These are phyloP conservation scores for Drosophila ficusphila DNA, from an alignment of 1,140 invertebrate species.

Conservation along the genomic window DNA sequence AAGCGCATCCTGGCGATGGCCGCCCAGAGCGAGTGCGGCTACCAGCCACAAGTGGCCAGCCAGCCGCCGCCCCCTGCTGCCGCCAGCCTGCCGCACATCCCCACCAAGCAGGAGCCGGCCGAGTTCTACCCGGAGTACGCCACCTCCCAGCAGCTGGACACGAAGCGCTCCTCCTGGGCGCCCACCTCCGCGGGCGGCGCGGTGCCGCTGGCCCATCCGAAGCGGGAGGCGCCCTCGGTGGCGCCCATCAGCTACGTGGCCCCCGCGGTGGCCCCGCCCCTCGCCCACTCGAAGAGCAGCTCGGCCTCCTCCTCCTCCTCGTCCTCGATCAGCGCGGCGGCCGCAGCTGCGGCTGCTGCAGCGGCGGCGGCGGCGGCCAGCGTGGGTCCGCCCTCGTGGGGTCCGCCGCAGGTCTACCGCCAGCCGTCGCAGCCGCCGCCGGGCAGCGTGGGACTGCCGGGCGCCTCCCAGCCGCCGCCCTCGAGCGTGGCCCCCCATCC, in stretches of 20 bases:
- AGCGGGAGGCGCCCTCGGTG: conserved; percentile 74
- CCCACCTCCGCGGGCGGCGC: conserved; percentile 32
- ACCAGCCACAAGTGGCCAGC: conserved; percentile 84
- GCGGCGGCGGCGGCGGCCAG: conserved; percentile 71
- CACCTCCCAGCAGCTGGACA: conserved; percentile 60
- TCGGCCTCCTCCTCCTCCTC: conserved; percentile 69
- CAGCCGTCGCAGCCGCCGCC: conserved; percentile 70
- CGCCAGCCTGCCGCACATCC: conserved; percentile 72
- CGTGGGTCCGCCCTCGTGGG: conserved; percentile 78
- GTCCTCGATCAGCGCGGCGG: conserved; percentile 65
- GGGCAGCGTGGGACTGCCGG: conserved; percentile 35
- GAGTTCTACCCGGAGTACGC: conserved; percentile 78
- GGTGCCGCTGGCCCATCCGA: conserved; percentile 63
- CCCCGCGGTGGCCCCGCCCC: conserved; percentile 58
- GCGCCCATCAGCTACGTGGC: conserved; percentile 68
- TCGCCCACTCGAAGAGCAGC: conserved; percentile 78
- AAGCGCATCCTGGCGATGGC: conserved; percentile 93
- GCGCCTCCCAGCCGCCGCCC: conserved; percentile 36
- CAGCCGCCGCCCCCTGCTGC: conserved; percentile 66
- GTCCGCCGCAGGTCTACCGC: conserved; percentile 72
- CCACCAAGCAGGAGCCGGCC: conserved; percentile 80
- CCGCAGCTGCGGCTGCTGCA: conserved; percentile 66
- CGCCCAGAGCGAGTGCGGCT: conserved; percentile 92
- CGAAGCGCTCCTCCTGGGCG: conserved; percentile 78
- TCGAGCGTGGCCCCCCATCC: conserved; percentile 36